A percentile compares a stretch with the other conserved stretches of the same genome.
Evolutionary conservation across 2,113 vertebrate species (phyloP).

Genomic region (Coturnix japonica): DNA sequence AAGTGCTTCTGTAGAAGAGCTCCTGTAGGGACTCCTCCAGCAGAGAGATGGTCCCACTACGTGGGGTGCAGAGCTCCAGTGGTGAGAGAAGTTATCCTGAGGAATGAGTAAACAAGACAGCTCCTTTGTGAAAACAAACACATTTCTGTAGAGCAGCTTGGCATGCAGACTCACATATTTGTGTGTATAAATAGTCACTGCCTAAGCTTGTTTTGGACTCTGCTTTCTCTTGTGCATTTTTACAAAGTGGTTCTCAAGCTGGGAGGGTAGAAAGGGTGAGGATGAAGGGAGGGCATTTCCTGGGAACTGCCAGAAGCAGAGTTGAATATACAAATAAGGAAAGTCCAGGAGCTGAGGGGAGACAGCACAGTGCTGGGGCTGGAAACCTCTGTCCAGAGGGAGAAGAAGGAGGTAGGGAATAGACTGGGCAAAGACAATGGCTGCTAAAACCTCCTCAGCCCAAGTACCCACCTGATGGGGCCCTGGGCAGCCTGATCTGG

Average conservation of each 20-base stretch:
- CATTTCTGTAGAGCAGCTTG: not conserved
- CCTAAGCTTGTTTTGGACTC: not conserved
- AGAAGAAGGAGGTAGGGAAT: not conserved
- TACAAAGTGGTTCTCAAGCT: not conserved
- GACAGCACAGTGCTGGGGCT: accelerated
- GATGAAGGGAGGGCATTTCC: not conserved
- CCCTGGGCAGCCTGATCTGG: too few species aligned
- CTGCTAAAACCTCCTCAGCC: not conserved
- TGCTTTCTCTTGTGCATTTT: not conserved
- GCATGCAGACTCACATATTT: not conserved
- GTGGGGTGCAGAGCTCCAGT: not conserved
- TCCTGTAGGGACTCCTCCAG: not conserved
- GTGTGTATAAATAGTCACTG: not conserved
- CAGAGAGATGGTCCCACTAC: not conserved
- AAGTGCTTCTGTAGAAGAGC: not conserved
- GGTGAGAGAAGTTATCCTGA: not conserved
- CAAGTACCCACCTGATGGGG: not conserved
- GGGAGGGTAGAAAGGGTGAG: not conserved
- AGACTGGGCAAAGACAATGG: not conserved
- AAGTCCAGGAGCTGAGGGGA: not conserved
- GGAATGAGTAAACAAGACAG: not conserved
- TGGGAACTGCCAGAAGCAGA: not conserved
- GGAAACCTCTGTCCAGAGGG: not conserved
- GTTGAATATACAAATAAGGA: not conserved
- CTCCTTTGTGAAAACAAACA: not conserved